Percentiles rank a stretch among this genome's conserved stretches.
These are phyloP conservation scores for Pycnomerus fuliginosus DNA, from an alignment of 2,888 invertebrate species.

Conservation along the genomic window DNA sequence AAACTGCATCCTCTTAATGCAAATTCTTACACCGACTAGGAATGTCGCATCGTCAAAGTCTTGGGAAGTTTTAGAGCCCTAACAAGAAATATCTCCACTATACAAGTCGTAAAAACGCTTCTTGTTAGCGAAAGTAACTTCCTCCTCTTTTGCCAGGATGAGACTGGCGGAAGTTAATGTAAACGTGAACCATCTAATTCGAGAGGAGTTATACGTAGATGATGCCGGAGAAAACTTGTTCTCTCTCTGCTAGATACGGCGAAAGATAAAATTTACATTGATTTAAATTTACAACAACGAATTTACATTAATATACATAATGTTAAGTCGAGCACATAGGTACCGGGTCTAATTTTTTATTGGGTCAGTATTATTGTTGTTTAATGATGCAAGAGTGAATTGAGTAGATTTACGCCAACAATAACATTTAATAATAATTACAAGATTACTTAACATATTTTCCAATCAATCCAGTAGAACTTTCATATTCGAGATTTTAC, in stretches of 20 bases:
- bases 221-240: background rate
- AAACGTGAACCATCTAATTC: conserved; percentile 31
- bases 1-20: no score
- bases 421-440: no score
- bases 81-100: conserved; percentile 5
- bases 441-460: no score
- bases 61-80: conserved; percentile 9
- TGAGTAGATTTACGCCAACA: no score
- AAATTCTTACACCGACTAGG: no score
- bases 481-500: no score
- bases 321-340: conserved; percentile 15
- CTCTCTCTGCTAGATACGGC: conserved; percentile 7
- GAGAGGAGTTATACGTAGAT: conserved; percentile 20
- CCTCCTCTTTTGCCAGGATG: conserved; percentile 25
- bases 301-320: conserved; percentile 23
- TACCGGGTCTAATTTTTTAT: no score
- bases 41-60: conserved; percentile 7
- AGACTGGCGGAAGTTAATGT: conserved; percentile 28
- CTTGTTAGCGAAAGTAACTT: conserved; percentile 22
- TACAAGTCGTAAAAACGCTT: conserved; percentile 13
- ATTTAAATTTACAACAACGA: conserved; percentile 15
- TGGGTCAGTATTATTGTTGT: no score
- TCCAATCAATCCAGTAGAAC: no score
- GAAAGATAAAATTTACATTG: conserved; percentile 21
- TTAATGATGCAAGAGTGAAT: no score